Percentiles rank a stretch among this genome's conserved stretches.
Evolutionary conservation across 2,113 vertebrate species (phyloP).

Genomic region (Nyctibius bracteatus): DNA sequence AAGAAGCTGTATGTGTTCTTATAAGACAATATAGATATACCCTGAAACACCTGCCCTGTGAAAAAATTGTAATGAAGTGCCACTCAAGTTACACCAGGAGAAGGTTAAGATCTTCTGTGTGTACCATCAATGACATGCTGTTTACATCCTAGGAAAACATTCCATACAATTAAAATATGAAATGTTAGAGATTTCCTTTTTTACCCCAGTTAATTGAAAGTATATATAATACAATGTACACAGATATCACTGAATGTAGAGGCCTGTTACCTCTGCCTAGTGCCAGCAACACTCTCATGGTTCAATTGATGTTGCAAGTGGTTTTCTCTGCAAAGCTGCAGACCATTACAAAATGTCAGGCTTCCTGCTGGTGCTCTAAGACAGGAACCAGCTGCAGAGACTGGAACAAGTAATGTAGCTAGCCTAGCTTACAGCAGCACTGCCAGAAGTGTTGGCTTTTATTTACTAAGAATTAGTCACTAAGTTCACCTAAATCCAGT

Average conservation of each 20-base stretch:
- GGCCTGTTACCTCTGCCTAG: background rate
- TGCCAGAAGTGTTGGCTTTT: background rate
- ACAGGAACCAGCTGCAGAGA: background rate
- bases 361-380: constrained; percentile 2
- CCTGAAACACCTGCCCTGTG: background rate
- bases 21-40: background rate
- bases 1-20: background rate
- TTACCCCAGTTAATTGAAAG: background rate
- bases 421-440: background rate
- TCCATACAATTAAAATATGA: background rate
- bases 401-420: background rate
- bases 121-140: background rate
- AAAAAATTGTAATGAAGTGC: background rate
- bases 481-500: background rate
- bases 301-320: background rate
- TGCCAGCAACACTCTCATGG: background rate
- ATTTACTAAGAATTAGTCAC: background rate
- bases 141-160: background rate
- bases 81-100: background rate
- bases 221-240: background rate
- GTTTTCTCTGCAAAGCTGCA: background rate
- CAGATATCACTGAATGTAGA: background rate
- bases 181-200: background rate
- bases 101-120: background rate
- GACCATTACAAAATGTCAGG: background rate